These are phyloP conservation scores for Palythoa heliodiscus DNA, from an alignment of 92 coral and sea anemone species.

Conservation along the genomic window DNA sequence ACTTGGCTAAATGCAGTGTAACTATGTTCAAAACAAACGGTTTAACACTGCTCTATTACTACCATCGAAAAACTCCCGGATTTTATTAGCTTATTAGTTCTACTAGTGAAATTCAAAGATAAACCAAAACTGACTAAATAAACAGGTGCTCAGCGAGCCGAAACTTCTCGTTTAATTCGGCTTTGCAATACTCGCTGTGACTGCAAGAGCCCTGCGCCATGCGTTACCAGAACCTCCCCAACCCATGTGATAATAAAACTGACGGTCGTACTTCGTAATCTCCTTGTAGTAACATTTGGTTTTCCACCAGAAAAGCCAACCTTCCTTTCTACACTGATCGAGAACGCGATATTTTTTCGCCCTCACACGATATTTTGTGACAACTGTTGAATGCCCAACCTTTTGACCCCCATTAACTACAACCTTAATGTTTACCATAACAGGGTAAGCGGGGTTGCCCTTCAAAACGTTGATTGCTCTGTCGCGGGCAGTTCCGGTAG, in stretches of 20 bases:
- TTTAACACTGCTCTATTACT: too few relatives aligned
- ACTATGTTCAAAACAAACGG: too few relatives aligned
- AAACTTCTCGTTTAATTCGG: neutral
- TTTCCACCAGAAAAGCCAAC: conserved; percentile 34
- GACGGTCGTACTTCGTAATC: conserved; percentile 15
- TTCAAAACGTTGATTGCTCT: conserved; percentile 23
- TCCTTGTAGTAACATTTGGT: neutral
- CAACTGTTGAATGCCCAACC: conserved; percentile 36
- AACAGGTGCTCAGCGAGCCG: too few relatives aligned
- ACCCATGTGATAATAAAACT: conserved; percentile 40
- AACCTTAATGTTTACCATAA: conserved; percentile 8
- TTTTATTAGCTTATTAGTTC: too few relatives aligned
- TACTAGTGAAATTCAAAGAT: too few relatives aligned
- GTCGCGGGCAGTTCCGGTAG: neutral
- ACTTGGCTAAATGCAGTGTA: too few relatives aligned
- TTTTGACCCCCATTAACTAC: neutral
- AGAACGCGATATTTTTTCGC: neutral
- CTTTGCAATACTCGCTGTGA: conserved; percentile 1
- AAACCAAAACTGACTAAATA: too few relatives aligned
- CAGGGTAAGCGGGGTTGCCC: conserved; percentile 33
- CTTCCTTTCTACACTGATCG: conserved; percentile 37
- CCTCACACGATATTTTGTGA: conserved; percentile 38
- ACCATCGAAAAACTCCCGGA: too few relatives aligned
- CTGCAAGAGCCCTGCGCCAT: conserved; percentile 47
- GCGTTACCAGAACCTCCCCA: conserved; percentile 61